phyloP scores from a whole-genome alignment of 1,140 invertebrate genomes.

The Piezodorus guildinii region DNA sequence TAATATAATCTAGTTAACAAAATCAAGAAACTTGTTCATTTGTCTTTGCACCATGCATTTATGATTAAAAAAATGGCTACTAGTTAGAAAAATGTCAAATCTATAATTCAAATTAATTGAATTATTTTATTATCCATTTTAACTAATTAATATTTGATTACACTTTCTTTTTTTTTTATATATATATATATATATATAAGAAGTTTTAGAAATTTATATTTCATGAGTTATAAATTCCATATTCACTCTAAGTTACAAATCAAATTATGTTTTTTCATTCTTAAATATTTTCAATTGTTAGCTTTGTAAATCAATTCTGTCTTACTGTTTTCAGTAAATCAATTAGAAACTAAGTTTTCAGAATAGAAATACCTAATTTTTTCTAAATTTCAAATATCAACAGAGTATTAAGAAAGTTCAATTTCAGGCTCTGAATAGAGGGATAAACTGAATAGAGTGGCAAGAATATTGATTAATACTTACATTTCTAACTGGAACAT shows the following conservation, averaged over 20 bases:
- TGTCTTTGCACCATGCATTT: background rate
- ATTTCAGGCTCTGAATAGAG: background rate
- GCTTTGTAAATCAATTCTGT: background rate
- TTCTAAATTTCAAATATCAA: background rate
- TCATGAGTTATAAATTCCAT: too few relatives aligned
- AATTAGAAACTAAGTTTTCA: background rate
- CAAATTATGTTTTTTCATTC: too few relatives aligned
- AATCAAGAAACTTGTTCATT: background rate
- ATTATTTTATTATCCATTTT: too few relatives aligned
- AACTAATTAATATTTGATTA: too few relatives aligned
- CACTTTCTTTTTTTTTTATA: too few relatives aligned
- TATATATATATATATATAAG: too few relatives aligned
- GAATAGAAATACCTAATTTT: background rate
- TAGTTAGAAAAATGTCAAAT: too few relatives aligned
- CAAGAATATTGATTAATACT: conserved; percentile 32
- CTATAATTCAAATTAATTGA: too few relatives aligned
- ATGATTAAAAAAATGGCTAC: background rate
- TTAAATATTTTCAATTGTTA: background rate
- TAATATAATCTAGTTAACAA: background rate
- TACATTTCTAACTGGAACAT: conserved; percentile 60
- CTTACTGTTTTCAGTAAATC: background rate
- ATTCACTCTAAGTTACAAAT: too few relatives aligned
- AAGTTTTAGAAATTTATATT: too few relatives aligned
- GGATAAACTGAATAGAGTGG: background rate
- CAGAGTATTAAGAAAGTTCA: background rate